phyloP scores from a whole-genome alignment of 2,113 vertebrate genomes.

The Cyphomyrus plagiostoma region DNA sequence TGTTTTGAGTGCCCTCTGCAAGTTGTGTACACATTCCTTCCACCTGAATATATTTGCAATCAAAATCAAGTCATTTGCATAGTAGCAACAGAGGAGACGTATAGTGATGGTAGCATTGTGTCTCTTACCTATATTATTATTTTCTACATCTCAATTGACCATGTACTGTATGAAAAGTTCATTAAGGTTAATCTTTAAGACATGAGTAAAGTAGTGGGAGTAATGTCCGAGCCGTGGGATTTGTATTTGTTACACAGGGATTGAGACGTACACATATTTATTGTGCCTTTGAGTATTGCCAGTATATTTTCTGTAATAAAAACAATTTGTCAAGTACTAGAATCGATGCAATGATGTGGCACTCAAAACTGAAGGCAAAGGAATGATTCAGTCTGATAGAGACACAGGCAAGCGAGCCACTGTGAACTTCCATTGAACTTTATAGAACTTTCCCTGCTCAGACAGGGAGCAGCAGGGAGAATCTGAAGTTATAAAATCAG shows the following conservation, averaged over 20 bases:
- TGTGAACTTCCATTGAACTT: neutral
- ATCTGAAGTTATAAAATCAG: neutral
- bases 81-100: neutral
- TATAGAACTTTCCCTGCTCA: neutral
- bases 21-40: neutral
- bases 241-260: neutral
- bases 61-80: neutral
- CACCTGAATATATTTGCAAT: conserved; percentile 13
- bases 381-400: neutral
- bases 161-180: neutral
- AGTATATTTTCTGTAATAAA: neutral
- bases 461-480: neutral
- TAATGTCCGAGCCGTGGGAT: neutral
- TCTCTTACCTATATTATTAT: neutral
- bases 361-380: neutral
- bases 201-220: neutral
- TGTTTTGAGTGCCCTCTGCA: neutral
- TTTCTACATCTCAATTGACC: neutral
- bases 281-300: neutral
- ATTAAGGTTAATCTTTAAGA: neutral
- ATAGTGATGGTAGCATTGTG: neutral
- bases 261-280: neutral
- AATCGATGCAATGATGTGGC: neutral
- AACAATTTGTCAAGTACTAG: neutral
- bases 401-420: neutral